Evolutionary conservation across 2,113 vertebrate species (phyloP).

Genomic region (Bos indicus): DNA sequence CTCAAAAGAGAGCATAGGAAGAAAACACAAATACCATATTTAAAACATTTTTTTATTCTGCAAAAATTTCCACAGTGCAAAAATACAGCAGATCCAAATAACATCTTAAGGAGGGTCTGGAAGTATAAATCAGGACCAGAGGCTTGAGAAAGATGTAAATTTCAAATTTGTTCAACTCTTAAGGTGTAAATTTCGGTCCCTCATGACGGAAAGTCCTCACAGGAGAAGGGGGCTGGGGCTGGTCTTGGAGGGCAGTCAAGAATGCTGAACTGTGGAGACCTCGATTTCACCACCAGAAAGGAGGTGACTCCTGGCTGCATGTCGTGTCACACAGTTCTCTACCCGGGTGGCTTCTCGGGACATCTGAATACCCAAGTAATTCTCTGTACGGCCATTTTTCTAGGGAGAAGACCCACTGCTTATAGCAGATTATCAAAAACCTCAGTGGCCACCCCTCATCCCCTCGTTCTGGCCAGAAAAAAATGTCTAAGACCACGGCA

Average conservation of each 20-base stretch:
- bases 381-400: not conserved
- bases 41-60: not conserved
- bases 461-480: not conserved
- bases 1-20: not conserved
- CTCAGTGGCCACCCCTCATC: not conserved
- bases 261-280: not conserved
- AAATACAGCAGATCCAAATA: not conserved
- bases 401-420: not conserved
- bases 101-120: not conserved
- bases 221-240: not conserved
- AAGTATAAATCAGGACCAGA: not conserved
- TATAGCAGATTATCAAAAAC: not conserved
- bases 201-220: not conserved
- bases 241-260: not conserved
- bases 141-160: not conserved
- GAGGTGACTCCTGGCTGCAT: not conserved
- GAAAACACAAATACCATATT: not conserved
- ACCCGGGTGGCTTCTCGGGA: not conserved
- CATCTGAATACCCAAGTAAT: not conserved
- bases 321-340: not conserved
- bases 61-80: not conserved
- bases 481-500: not conserved
- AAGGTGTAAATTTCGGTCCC: not conserved
- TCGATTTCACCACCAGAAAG: not conserved
- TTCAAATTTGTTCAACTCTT: not conserved